phyloP scores from a whole-genome alignment of 2,113 vertebrate genomes.

The Stegastes partitus region DNA sequence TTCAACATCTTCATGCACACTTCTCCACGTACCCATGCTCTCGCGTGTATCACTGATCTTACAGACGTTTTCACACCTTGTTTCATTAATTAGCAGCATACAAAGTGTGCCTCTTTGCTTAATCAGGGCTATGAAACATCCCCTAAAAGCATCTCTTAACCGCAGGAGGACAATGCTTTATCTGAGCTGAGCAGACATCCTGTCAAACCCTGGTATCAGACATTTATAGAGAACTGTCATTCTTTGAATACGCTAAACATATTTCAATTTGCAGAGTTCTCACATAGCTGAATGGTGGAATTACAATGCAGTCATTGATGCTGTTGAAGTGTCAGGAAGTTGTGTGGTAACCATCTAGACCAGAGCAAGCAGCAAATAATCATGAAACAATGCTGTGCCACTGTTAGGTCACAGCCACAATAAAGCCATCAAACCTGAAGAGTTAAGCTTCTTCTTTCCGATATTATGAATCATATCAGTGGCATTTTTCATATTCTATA shows the following conservation, averaged over 20 bases:
- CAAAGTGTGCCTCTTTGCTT: background rate
- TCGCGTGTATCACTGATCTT: no score
- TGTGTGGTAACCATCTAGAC: conserved; percentile 60
- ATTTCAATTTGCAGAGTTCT: conserved; percentile 9
- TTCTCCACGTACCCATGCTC: no score
- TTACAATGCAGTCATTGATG: background rate
- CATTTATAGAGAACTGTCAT: background rate
- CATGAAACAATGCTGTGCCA: conserved; percentile 44
- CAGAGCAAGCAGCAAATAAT: conserved; percentile 56
- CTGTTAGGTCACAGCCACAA: conserved; percentile 34
- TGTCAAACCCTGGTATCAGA: background rate
- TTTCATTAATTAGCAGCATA: background rate
- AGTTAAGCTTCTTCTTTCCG: conserved; percentile 51
- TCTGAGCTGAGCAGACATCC: conserved; percentile 31
- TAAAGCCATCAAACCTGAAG: conserved; percentile 31
- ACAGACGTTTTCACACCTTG: no score
- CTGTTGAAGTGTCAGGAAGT: conserved; percentile 34
- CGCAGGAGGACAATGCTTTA: conserved; percentile 11
- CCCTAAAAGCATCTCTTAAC: background rate
- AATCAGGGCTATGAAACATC: background rate
- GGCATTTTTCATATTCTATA: conserved; percentile 20
- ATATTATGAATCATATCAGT: conserved; percentile 34
- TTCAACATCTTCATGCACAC: no score
- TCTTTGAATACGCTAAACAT: background rate
- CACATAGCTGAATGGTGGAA: conserved; percentile 12